These are phyloP conservation scores for Acanthosepion lycidas DNA, from an alignment of 2,888 invertebrate species.

Conservation along the genomic window DNA sequence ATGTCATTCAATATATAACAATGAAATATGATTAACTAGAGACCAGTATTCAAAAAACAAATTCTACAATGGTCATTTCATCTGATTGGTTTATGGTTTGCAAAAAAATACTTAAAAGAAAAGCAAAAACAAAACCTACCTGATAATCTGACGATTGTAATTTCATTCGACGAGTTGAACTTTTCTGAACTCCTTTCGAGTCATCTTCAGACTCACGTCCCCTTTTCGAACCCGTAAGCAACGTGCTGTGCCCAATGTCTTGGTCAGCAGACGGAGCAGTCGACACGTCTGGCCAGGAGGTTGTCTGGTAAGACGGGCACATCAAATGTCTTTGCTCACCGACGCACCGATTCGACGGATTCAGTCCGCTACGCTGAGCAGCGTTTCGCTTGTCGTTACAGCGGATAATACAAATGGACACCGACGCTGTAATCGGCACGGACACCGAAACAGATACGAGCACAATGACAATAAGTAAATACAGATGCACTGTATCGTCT, in stretches of 20 bases:
- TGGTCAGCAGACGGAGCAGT: neutral
- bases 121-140: neutral
- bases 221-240: neutral
- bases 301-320: slow-evolving; percentile 14
- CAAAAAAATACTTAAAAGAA: too few species aligned
- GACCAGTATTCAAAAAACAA: too few species aligned
- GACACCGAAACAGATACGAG: neutral
- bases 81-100: too few species aligned
- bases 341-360: neutral
- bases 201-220: neutral
- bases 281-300: slow-evolving; percentile 5
- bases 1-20: too few species aligned
- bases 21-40: too few species aligned
- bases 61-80: too few species aligned
- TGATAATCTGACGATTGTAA: neutral
- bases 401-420: neutral
- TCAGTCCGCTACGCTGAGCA: neutral
- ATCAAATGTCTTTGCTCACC: slow-evolving; percentile 33
- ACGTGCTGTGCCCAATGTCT: neutral
- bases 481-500: neutral
- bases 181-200: neutral
- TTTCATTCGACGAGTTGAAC: slow-evolving; percentile 6
- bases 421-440: neutral
- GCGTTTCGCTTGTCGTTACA: neutral
- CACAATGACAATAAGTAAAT: neutral